These are phyloP conservation scores for Omphaloscelis lunosa DNA, from an alignment of 2,888 invertebrate genomes.

Conservation along the genomic window DNA sequence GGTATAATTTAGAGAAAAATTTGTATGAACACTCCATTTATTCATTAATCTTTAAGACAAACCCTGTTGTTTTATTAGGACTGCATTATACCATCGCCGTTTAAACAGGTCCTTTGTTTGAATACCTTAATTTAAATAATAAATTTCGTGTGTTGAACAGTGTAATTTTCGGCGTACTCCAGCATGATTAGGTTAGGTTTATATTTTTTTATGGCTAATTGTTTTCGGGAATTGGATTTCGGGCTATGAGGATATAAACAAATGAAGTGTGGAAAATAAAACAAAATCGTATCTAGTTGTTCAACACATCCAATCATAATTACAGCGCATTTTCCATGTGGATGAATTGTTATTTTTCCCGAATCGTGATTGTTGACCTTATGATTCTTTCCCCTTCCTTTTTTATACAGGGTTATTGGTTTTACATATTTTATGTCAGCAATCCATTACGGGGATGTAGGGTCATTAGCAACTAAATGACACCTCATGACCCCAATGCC, in stretches of 20 bases:
- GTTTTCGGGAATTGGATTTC: conserved; percentile 49
- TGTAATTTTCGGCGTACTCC: conserved; percentile 53
- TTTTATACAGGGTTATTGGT: too few species aligned
- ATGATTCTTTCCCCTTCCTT: too few species aligned
- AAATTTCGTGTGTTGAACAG: conserved; percentile 62
- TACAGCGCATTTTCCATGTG: not conserved
- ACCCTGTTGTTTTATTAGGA: conserved; percentile 62
- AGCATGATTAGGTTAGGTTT: conserved; percentile 52
- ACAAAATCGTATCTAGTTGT: not conserved
- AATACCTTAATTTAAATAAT: conserved; percentile 72
- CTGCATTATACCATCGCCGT: conserved; percentile 62
- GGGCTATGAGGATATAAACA: conserved; percentile 25
- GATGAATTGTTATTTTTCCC: not conserved
- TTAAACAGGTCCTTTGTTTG: conserved; percentile 68
- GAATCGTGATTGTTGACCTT: not conserved
- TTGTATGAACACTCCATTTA: conserved; percentile 17
- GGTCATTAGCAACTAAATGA: too few species aligned
- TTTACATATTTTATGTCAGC: too few species aligned
- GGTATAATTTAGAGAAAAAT: not conserved
- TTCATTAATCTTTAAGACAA: conserved; percentile 8
- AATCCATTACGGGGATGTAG: too few species aligned
- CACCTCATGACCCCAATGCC: too few species aligned
- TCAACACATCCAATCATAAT: not conserved
- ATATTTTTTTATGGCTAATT: conserved; percentile 55
- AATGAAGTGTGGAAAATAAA: conserved; percentile 10